Evolutionary conservation across 2,797 vertebrate genomes (phyloP).

Genomic region (Rhyacichthys aspro): DNA sequence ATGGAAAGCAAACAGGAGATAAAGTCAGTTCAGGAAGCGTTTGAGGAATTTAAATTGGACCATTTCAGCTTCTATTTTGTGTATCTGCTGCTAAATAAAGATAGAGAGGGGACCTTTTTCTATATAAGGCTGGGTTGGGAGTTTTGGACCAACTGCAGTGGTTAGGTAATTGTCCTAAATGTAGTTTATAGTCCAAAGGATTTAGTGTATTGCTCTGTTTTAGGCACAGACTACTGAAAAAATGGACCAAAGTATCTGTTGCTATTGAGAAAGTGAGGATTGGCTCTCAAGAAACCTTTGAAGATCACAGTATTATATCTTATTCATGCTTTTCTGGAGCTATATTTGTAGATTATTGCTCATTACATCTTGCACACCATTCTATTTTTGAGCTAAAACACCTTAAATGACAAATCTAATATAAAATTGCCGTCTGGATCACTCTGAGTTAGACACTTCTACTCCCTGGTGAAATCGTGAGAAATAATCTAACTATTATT

Average conservation of each 20-base stretch:
- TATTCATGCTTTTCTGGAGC: too few relatives aligned
- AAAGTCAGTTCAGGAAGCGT: conserved; percentile 15
- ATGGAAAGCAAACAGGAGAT: conserved; percentile 41
- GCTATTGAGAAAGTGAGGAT: too few relatives aligned
- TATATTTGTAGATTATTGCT: too few relatives aligned
- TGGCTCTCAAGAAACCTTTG: too few relatives aligned
- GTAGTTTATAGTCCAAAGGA: conserved; percentile 43
- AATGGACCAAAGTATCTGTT: not conserved
- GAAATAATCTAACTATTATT: too few relatives aligned
- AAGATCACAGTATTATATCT: too few relatives aligned
- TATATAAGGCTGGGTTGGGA: conserved; percentile 58
- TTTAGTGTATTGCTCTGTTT: conserved; percentile 12
- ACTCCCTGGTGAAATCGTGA: too few relatives aligned
- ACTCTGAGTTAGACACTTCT: too few relatives aligned
- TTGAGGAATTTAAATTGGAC: not conserved
- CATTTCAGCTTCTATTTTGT: conserved; percentile 12
- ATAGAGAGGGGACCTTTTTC: conserved; percentile 42
- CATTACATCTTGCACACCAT: too few relatives aligned
- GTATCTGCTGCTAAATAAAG: conserved; percentile 3
- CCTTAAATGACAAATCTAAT: too few relatives aligned
- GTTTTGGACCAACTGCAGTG: conserved; percentile 55
- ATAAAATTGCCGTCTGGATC: too few relatives aligned
- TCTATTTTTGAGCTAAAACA: too few relatives aligned
- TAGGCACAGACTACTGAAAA: not conserved
- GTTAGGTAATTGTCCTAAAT: conserved; percentile 62